Base-by-base conservation (phyloP, 1,140 invertebrate genomes). In the Hyles vespertilio region DNA sequence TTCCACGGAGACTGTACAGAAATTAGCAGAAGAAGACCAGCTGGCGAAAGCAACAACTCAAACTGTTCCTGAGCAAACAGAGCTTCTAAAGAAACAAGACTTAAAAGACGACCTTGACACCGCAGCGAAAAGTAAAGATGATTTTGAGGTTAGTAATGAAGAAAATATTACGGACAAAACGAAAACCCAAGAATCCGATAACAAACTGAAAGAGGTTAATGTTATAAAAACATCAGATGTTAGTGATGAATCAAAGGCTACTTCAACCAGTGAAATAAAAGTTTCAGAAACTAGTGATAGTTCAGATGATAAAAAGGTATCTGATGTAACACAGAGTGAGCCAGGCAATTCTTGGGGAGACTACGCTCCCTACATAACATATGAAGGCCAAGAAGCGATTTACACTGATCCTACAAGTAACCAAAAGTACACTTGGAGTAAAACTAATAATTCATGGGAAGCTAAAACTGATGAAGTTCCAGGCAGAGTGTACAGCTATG, bases 331-430 rank as follows among this genome's bases (percentile, higher is more conserved):
- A 53, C 12, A 56, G 45, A 50, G 45, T 34, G 59, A 70, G 43
- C 36, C 54, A 3, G 43, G 58, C 11, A 33, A 45, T 32, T 32
- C 58, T 40, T 84, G 77, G 75, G 81, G 79, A 61, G 84, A 81
- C 11, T 88, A 89, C 68, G 74, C 84, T 33, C 72, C 84, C 34
- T 83, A 89, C 59, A 76, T 90, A 44, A 83, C 92, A 62, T 94
- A 93, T 73, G 92, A 93, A 77, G 93, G 92, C 45, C 92, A 93
- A 60, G 84, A 90, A 53, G 94, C 94, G 51, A 91, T 95, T 67
- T 95, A 95, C 68, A 95, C 93, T 12, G 94, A 95, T 83, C 93
- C 94, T 43, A 84, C 79, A 47, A 92, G 92, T 49, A 91, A 92
- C 51, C 90, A 90, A 62, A 91, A 94, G 77, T 95, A 94, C 77